These are phyloP conservation scores for Lepidurus packardi DNA, from an alignment of 1,140 invertebrate species.

Conservation along the genomic window DNA sequence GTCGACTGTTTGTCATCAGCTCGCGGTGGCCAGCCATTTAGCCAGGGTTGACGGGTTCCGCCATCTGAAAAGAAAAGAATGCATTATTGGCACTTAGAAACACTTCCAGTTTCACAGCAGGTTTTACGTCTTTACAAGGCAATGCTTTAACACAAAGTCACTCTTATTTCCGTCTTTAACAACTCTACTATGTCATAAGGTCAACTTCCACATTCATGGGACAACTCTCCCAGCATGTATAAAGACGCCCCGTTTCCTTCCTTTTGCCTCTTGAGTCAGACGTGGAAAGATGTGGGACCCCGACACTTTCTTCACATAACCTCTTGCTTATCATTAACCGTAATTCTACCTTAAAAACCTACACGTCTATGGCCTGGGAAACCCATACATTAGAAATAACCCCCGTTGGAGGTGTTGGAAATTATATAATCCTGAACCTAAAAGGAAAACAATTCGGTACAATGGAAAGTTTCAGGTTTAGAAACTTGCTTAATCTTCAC, in stretches of 20 bases:
- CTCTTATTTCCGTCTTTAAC: slow-evolving; percentile 1
- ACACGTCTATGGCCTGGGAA: neutral
- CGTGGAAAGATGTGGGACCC: neutral
- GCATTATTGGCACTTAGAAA: neutral
- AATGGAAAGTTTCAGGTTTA: neutral
- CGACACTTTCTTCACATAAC: neutral
- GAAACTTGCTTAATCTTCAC: neutral
- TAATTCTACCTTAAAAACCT: neutral
- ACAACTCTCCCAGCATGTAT: neutral
- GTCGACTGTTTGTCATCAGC: slow-evolving; percentile 35
- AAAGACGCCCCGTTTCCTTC: too few relatives aligned
- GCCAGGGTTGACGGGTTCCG: slow-evolving; percentile 26
- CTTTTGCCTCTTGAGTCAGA: neutral
- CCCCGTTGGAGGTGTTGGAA: neutral
- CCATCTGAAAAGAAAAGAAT: slow-evolving; percentile 27
- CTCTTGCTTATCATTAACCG: neutral
- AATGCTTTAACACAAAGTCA: slow-evolving; percentile 1
- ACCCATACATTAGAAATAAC: neutral
- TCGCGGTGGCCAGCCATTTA: slow-evolving; percentile 35
- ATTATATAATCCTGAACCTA: neutral
- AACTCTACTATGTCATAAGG: neutral
- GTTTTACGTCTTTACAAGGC: neutral
- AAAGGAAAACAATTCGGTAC: too few relatives aligned
- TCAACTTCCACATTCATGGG: neutral
- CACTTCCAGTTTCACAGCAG: neutral